phyloP scores from a whole-genome alignment of 2,888 invertebrate genomes.

The Laspeyria flexula region DNA sequence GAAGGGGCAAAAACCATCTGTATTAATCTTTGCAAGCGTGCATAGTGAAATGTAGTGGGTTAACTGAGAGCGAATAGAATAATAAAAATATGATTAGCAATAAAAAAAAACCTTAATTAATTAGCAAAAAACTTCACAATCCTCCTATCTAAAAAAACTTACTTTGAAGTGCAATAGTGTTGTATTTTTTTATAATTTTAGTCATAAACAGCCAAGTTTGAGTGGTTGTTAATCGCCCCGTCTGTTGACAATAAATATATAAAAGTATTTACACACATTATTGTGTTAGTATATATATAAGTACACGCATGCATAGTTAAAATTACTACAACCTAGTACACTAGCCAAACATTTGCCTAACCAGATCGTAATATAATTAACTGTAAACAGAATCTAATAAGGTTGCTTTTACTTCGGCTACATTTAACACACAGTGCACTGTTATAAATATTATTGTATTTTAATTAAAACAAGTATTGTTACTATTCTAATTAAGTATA shows the following conservation, averaged over 20 bases:
- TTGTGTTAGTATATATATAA: conserved; percentile 29
- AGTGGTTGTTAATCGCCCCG: conserved; percentile 53
- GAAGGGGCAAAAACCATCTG: not conserved
- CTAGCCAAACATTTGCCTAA: not conserved
- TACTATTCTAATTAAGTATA: too few relatives aligned
- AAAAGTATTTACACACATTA: conserved; percentile 53
- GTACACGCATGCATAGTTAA: conserved; percentile 35
- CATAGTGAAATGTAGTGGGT: not conserved
- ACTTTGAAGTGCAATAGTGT: conserved; percentile 64
- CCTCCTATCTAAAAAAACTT: conserved; percentile 49
- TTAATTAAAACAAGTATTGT: too few relatives aligned
- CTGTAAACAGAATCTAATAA: too few relatives aligned
- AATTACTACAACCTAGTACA: not conserved
- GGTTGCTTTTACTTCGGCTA: too few relatives aligned
- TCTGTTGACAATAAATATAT: conserved; percentile 69
- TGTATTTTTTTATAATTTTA: conserved; percentile 57
- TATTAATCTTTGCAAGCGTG: conserved; percentile 11
- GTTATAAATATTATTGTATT: too few relatives aligned
- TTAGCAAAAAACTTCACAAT: not conserved
- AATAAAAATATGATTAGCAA: too few relatives aligned
- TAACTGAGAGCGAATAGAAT: conserved; percentile 19
- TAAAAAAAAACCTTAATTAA: not conserved
- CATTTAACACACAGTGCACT: too few relatives aligned
- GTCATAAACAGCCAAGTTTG: conserved; percentile 59
- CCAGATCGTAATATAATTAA: too few relatives aligned